Conservation (phyloP, 2,113 vertebrate genomes). For the Pontoporia blainvillei region DNA sequence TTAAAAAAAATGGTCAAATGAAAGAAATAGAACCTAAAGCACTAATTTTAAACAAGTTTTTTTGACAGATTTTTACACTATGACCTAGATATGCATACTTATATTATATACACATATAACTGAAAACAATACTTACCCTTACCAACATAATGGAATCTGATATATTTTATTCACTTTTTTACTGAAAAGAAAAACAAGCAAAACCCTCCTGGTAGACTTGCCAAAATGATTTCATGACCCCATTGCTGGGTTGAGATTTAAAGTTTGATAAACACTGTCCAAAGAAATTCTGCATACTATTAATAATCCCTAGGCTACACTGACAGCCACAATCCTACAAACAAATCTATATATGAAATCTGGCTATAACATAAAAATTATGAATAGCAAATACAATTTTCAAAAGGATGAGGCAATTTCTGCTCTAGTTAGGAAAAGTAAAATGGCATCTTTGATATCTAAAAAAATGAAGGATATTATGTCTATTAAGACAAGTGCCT, state of each 20-base stretch:
- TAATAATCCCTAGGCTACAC: not conserved
- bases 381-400: not conserved
- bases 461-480: not conserved
- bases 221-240: not conserved
- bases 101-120: not conserved
- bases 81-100: not conserved
- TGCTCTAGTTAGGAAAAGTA: not conserved
- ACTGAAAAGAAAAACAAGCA: constrained; percentile 5
- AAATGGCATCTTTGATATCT: not conserved
- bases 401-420: not conserved
- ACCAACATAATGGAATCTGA: not conserved
- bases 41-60: not conserved
- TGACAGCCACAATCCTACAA: not conserved
- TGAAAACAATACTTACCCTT: constrained; percentile 16
- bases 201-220: not conserved
- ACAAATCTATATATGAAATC: not conserved
- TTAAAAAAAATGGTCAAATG: not conserved
- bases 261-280: not conserved
- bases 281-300: not conserved
- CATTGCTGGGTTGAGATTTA: not conserved
- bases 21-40: not conserved
- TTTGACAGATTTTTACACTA: not conserved
- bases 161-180: not conserved
- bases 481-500: not conserved
- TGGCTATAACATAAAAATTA: not conserved